Evolutionary conservation across 2,797 vertebrate genomes (phyloP), one percentile per base, ranked within the genome.

Genomic region (Tenualosa ilisha): DNA sequence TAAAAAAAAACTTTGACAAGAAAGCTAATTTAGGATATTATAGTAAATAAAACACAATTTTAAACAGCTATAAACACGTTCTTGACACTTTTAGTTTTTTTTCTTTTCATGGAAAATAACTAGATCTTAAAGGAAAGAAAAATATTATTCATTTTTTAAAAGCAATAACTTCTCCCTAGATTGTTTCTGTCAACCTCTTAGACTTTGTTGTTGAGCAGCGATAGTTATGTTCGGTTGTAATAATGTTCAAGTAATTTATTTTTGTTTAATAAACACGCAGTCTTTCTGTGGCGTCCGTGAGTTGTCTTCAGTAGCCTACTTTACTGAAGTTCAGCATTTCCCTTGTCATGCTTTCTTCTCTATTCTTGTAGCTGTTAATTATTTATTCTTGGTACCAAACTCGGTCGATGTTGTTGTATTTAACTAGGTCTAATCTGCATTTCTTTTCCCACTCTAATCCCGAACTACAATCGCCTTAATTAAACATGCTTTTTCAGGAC

Each of bases 391-490:
- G 91, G 93, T 92, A 91, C 91, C 72, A 79, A 79, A 79, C 72
- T 79, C 72, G 72, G 37, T 79, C 93, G 92, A 89, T 91, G 91
- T 92, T 91, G 86, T 89, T 87, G 91, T 88, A 91, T 92, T 94
- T 91, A 94, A 93, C 91, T 89, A 84, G 89, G 91, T 91, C 92
- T 93, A 92, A 95, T 95, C 92, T 94, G 93, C 93, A 94, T 95
- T 93, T 95, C 89, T 94, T 94, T 95, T 17, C 90, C 91, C 92
- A 87, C 88, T 91, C 92, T 95, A 94, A 95, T 94, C 92, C 92
- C 86, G 79, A 91, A 94, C 91, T 93, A 93, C 93, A 94, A 93
- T 92, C 88, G 92, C 93, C 88, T 94, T 92, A 91, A 94, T 91
- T 92, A 91, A 93, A 91, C 88, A 89, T 92, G 87, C 89, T 91